Base-by-base conservation (phyloP, 1,140 invertebrate species). In the Nixonia krombeini region DNA sequence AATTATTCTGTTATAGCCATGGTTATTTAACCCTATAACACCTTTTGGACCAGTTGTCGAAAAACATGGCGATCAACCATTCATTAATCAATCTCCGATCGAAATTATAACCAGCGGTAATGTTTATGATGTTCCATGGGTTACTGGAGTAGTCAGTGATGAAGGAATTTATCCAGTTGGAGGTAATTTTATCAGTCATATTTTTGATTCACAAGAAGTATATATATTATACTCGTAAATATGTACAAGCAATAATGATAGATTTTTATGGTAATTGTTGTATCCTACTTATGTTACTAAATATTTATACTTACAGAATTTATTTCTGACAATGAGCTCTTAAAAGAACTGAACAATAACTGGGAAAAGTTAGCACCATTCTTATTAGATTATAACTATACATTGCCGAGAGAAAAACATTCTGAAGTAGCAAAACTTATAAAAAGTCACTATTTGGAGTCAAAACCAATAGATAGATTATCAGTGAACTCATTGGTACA, bases 131-230 rank as follows among this genome's bases (percentile, higher is more conserved):
- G 52, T 88, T 13, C 89, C 90, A 8, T 89, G 89, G 80, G 82
- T 91, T 17, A 85, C 86, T 2, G 86, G 87, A 1, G 83, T 88
- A 1, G 87, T 86, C 1, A 86, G 85, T 8, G 85, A 89, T 62
- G 89, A 90, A 73, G 89, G 88, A 64, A 74, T 91, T n/a, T 91
- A 88, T 70, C 88, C 89, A 8, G 87, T 83, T 47, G 86, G 87
- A 70, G 83, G 89, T 90, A 81, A 65, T n/a, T 38, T 68, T 29
- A 28, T 18, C 41, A 44, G n/a, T 17, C 2, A 21, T 21, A 21
- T 9, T 28, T 33, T 25, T 45, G 16, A 17, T 35, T 31, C 6
- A 41, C 12, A 12, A 17, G 9, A 50, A 37, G 7, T 33, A 38
- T 10, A 53, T n/a, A 26, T 57, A 67, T 58, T 25, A 16, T 23